Conservation (phyloP, 1,140 invertebrate genomes). For the Magallana angulata region DNA sequence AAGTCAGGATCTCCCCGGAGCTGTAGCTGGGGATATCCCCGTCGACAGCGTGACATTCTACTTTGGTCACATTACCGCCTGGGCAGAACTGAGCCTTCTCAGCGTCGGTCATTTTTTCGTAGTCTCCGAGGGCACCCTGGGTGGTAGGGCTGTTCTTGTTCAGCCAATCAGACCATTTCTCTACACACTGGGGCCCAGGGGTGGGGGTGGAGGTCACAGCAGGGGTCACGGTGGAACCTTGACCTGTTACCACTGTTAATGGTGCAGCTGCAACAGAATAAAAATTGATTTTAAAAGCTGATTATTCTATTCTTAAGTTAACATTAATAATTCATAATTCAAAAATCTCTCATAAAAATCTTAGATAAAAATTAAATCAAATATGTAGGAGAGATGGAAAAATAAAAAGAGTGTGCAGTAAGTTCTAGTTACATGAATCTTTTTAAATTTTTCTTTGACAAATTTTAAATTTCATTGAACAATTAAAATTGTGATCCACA, state of each 20-base stretch:
- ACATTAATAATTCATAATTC: too few species aligned
- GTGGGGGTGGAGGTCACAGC: slow-evolving; percentile 42
- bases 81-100: slow-evolving; percentile 54
- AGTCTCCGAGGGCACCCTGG: slow-evolving; percentile 43
- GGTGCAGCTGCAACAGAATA: neutral
- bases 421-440: too few species aligned
- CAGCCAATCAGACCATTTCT: slow-evolving; percentile 62
- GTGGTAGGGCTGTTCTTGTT: slow-evolving; percentile 56
- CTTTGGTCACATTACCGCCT: slow-evolving; percentile 64
- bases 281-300: too few species aligned
- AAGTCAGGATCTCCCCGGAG: slow-evolving; percentile 62
- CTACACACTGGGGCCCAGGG: neutral
- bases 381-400: too few species aligned
- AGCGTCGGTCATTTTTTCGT: slow-evolving; percentile 51
- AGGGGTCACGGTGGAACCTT: neutral
- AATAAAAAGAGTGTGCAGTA: too few species aligned
- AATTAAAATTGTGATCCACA: too few species aligned
- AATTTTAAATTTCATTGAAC: too few species aligned
- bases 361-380: too few species aligned
- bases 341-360: too few species aligned
- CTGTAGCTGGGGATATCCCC: slow-evolving; percentile 60
- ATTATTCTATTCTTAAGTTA: too few species aligned
- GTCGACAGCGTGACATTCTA: slow-evolving; percentile 64
- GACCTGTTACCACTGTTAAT: neutral
- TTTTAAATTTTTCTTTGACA: too few species aligned